These are phyloP conservation scores for Helobdella robusta DNA, from an alignment of 2,888 invertebrate genomes.

Conservation along the genomic window DNA sequence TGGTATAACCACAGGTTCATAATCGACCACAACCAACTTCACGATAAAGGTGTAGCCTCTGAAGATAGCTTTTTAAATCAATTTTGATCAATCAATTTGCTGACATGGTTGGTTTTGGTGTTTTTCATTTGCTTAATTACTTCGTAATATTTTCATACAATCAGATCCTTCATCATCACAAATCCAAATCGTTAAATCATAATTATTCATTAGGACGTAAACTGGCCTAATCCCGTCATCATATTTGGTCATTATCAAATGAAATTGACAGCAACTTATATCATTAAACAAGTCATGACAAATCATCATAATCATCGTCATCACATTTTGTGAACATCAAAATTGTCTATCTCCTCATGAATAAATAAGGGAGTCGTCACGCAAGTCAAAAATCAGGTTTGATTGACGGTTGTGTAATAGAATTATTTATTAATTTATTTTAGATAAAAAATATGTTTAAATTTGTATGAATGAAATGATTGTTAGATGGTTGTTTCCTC, in stretches of 20 bases:
- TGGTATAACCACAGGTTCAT: slow-evolving; percentile 14
- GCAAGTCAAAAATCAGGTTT: slow-evolving; percentile 39
- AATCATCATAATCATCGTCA: too few species aligned
- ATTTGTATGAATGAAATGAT: not conserved
- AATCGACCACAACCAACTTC: slow-evolving; percentile 16
- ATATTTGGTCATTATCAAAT: too few species aligned
- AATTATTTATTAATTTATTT: not conserved
- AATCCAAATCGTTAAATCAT: too few species aligned
- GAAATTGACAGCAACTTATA: too few species aligned
- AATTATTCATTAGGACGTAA: too few species aligned
- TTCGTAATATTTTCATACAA: not conserved
- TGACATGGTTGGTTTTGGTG: slow-evolving; percentile 34
- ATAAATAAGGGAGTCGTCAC: slow-evolving; percentile 41
- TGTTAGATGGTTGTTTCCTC: too few species aligned
- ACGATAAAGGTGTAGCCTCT: slow-evolving; percentile 13
- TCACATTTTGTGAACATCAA: slow-evolving; percentile 27
- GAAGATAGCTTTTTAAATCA: too few species aligned
- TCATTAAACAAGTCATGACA: too few species aligned
- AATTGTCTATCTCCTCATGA: slow-evolving; percentile 35
- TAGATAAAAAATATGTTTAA: not conserved
- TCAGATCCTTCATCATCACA: too few species aligned
- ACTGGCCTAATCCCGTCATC: too few species aligned
- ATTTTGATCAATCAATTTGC: slow-evolving; percentile 37
- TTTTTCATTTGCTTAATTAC: not conserved
- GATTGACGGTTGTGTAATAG: not conserved